Evolutionary conservation across 1,140 invertebrate genomes (phyloP).

Genomic region (Aphelinus certus): DNA sequence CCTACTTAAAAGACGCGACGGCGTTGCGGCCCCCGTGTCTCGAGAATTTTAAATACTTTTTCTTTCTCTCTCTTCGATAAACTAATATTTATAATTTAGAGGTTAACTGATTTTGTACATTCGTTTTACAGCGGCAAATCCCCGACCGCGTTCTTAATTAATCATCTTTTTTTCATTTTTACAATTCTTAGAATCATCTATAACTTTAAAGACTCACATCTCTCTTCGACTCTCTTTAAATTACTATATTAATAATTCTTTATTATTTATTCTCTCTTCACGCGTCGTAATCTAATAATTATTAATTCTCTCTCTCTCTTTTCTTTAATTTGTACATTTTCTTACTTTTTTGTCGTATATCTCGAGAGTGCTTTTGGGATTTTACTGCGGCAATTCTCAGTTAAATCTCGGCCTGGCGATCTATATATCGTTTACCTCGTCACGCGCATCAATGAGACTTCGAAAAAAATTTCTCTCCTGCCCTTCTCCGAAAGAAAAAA

Average conservation of each 20-base stretch:
- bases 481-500: too few species aligned
- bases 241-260: conserved; percentile 63
- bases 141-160: conserved; percentile 24
- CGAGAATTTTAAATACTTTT: conserved; percentile 35
- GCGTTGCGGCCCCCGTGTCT: background rate
- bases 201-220: conserved; percentile 42
- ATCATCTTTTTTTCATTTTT: conserved; percentile 37
- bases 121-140: conserved; percentile 45
- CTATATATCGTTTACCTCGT: background rate
- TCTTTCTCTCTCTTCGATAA: conserved; percentile 38
- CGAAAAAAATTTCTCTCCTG: conserved; percentile 14
- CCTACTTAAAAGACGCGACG: conserved; percentile 26
- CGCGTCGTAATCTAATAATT: conserved; percentile 60
- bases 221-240: conserved; percentile 48
- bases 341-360: conserved; percentile 31
- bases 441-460: conserved; percentile 21
- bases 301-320: conserved; percentile 61
- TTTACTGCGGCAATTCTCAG: conserved; percentile 28
- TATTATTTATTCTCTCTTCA: conserved; percentile 47
- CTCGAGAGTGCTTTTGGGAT: conserved; percentile 56
- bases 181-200: conserved; percentile 44
- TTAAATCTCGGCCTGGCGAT: conserved; percentile 9
- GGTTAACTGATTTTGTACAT: conserved; percentile 65
- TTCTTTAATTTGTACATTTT: conserved; percentile 64
- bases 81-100: conserved; percentile 62